Conservation (phyloP, 2,888 invertebrate species). For the Erebia aethiops region DNA sequence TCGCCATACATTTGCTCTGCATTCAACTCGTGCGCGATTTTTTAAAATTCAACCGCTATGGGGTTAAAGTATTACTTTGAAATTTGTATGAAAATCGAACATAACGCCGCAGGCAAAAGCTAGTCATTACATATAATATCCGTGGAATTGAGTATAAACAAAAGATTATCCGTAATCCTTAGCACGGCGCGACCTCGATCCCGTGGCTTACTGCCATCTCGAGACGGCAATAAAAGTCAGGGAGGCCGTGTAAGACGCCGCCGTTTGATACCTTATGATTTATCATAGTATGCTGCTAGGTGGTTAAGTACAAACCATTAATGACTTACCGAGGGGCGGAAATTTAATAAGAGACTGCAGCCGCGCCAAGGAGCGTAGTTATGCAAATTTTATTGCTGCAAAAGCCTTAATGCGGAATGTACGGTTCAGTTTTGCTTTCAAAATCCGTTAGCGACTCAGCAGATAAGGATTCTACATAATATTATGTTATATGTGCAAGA, state of each 20-base stretch:
- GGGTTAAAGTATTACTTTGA: no score
- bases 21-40: no score
- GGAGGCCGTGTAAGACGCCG: constrained; percentile 46
- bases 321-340: constrained; percentile 80
- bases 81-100: no score
- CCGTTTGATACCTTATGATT: constrained; percentile 75
- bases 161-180: constrained; percentile 67
- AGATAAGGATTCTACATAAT: no score
- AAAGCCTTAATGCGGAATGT: constrained; percentile 63
- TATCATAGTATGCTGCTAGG: constrained; percentile 72
- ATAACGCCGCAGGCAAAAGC: background rate
- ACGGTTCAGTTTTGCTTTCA: constrained; percentile 44
- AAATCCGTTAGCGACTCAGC: background rate
- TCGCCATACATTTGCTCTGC: no score
- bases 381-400: constrained; percentile 81
- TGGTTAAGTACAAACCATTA: constrained; percentile 81
- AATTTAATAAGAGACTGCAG: constrained; percentile 80
- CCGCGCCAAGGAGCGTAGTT: constrained; percentile 77
- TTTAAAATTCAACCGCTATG: no score
- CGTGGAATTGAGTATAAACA: constrained; percentile 63
- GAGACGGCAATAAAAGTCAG: constrained; percentile 74
- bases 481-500: no score
- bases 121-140: constrained; percentile 35
- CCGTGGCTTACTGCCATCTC: constrained; percentile 65
- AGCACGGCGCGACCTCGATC: constrained; percentile 44